Percentiles rank a stretch among this genome's conserved stretches.
phyloP scores from a whole-genome alignment of 2,113 vertebrate species.

The Ardeotis arabs region DNA sequence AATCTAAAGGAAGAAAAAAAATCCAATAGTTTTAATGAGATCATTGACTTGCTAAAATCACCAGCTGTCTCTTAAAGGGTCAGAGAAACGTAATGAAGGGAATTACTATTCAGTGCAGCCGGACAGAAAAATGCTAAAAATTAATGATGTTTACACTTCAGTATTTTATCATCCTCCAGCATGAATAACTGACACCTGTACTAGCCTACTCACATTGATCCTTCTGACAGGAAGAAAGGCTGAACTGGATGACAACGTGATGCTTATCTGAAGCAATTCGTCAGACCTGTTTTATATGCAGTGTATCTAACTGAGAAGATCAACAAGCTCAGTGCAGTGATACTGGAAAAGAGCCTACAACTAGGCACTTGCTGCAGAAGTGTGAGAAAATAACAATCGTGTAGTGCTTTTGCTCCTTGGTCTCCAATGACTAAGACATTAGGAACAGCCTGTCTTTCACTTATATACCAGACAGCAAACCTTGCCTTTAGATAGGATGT shows the following conservation, averaged over 20 bases:
- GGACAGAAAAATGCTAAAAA: neutral
- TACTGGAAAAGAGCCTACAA: neutral
- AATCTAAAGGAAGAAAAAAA: slow-evolving; percentile 72
- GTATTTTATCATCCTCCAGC: neutral
- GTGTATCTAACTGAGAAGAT: neutral
- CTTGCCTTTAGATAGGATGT: neutral
- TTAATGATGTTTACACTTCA: neutral
- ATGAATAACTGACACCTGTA: neutral
- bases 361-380: neutral
- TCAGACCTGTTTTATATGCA: neutral
- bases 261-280: slow-evolving; percentile 4
- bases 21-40: neutral
- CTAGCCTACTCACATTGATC: neutral
- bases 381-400: neutral
- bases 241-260: neutral
- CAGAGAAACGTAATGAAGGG: neutral
- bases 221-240: neutral
- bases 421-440: neutral
- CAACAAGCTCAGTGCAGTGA: neutral
- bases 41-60: neutral
- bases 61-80: neutral
- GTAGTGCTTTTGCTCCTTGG: neutral
- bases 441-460: neutral
- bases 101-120: neutral
- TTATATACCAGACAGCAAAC: neutral